Evolutionary conservation across 2,888 invertebrate genomes (phyloP).

Genomic region (Agrotis puta): DNA sequence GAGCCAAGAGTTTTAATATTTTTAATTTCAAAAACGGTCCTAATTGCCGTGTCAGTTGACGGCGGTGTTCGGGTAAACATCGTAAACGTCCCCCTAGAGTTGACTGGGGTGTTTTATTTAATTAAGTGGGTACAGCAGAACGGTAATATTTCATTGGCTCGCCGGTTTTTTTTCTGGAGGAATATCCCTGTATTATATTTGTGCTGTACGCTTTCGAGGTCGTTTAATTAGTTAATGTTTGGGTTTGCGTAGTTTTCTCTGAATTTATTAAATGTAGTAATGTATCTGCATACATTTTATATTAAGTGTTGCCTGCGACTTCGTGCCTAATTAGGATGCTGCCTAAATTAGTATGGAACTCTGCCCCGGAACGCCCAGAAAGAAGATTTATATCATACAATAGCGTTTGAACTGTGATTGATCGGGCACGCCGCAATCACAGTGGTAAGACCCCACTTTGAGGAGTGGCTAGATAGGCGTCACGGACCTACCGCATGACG

Average conservation of each 20-base stretch:
- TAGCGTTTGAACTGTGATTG: too few species aligned
- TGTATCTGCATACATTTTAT: neutral
- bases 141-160: slow-evolving; percentile 56
- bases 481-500: too few species aligned
- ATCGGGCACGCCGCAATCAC: too few species aligned
- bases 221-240: slow-evolving; percentile 45
- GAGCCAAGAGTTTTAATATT: slow-evolving; percentile 54
- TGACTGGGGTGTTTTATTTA: slow-evolving; percentile 69
- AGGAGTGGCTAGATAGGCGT: too few species aligned
- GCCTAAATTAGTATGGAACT: too few species aligned
- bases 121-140: slow-evolving; percentile 65
- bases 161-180: slow-evolving; percentile 39
- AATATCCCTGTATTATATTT: slow-evolving; percentile 43
- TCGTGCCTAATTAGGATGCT: too few species aligned
- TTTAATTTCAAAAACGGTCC: slow-evolving; percentile 67
- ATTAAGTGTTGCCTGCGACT: too few species aligned
- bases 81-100: slow-evolving; percentile 69
- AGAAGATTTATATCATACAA: too few species aligned
- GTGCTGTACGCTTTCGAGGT: slow-evolving; percentile 11
- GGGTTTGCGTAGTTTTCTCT: slow-evolving; percentile 5
- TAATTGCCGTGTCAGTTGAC: slow-evolving; percentile 72
- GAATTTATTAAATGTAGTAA: neutral
- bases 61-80: slow-evolving; percentile 68
- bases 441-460: too few species aligned
- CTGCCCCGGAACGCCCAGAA: too few species aligned